Base-by-base conservation (phyloP, 2,113 vertebrate species). In the Hippocampus mohnikei region DNA sequence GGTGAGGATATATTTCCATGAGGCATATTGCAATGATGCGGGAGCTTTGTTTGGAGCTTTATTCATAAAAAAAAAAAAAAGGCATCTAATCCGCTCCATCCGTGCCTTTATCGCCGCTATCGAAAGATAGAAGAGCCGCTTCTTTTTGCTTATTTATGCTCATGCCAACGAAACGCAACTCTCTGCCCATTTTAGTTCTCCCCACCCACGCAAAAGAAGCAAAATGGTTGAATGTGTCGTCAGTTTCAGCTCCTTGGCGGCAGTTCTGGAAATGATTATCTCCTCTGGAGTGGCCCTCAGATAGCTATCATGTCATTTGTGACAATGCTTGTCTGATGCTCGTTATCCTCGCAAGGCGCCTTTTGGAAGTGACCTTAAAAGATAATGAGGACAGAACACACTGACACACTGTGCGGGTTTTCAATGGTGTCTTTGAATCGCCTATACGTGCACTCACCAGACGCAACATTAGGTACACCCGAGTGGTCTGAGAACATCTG, bases 91-190 rank as follows among this genome's bases (percentile, higher is more conserved):
- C 78, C 80, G 68, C 73, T 87, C 80, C 52, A 74, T 85, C 73
- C 81, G 70, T 78, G 82, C 82, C 88, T 85, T 88, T 82, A 85
- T 88, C 83, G 81, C 74, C 75, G 77, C 77, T 75, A 86, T 87
- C 82, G 81, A 83, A 83, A 81, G 50, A 68, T 75, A 76, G 71
- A 83, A 76, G 81, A 78, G 78, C 79, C 76, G 77, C 79, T 46
- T 65, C 13, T 27, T 27, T 23, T 44, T 44, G 85, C 77, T 84
- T 87, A 87, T 88, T 88, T 81, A 85, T 83, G 82, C 74, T 70
- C 74, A 89, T 86, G 82, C 76, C 84, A 87, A 87, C 85, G 62
- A 41, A 81, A 70, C 5, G 12, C 58, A 66, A 78, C 71, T 85
- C 82, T 80, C 78, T 84, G 76, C 58, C 71, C 61, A 63, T 27